phyloP scores from a whole-genome alignment of 2,113 vertebrate species.

The Pimephales promelas region DNA sequence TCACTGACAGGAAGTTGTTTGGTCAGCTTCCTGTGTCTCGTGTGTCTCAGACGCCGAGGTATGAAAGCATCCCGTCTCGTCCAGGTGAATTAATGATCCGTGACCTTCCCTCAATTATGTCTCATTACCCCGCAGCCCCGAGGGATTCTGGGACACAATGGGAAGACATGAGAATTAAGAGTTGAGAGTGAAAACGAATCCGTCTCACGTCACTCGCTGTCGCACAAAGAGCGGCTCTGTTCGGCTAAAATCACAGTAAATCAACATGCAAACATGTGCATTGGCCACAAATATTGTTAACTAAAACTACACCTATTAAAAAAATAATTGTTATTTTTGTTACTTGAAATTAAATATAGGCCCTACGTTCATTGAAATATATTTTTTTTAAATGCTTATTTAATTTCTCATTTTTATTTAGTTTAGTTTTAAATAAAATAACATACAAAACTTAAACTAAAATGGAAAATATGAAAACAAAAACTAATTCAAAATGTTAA shows the following conservation, averaged over 20 bases:
- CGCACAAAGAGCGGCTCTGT: slow-evolving; percentile 65
- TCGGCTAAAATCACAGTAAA: background rate
- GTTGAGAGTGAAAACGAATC: slow-evolving; percentile 55
- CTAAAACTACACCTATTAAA: background rate
- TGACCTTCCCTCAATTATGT: slow-evolving; percentile 79
- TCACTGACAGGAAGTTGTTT: background rate
- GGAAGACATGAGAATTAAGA: slow-evolving; percentile 69
- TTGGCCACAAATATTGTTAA: background rate
- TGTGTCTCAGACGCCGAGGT: slow-evolving; percentile 57
- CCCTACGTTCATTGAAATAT: too few species aligned
- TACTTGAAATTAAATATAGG: too few species aligned
- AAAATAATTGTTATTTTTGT: background rate
- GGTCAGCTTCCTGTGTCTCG: slow-evolving; percentile 25
- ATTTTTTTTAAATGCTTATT: background rate
- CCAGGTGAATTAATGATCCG: slow-evolving; percentile 80
- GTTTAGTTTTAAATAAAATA: background rate
- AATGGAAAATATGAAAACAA: background rate
- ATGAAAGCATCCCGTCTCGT: slow-evolving; percentile 71
- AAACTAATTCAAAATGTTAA: background rate
- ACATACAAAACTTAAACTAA: background rate
- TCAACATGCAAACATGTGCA: background rate
- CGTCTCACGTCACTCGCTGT: slow-evolving; percentile 12
- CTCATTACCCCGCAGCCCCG: slow-evolving; percentile 74
- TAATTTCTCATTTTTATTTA: background rate
- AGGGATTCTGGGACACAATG: slow-evolving; percentile 67